Conservation (phyloP, 2,113 vertebrate species). For the Calyptommatus sinebrachiatus region DNA sequence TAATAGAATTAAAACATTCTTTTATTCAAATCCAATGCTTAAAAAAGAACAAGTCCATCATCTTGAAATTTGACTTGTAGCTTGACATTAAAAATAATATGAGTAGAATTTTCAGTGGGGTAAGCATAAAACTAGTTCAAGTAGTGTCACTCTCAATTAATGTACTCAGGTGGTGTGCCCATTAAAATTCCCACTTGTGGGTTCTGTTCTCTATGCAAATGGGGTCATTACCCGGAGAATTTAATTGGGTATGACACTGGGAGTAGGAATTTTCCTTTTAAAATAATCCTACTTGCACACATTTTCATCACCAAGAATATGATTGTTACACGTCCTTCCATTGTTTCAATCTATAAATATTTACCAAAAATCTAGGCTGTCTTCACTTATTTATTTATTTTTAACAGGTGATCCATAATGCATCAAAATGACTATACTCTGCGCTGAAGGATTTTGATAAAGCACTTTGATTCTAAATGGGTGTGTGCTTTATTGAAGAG, state of each 20-base stretch:
- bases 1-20: slow-evolving; percentile 75
- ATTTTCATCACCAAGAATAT: slow-evolving; percentile 77
- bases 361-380: slow-evolving; percentile 68
- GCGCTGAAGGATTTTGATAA: slow-evolving; percentile 42
- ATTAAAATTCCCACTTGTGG: slow-evolving; percentile 90
- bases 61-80: slow-evolving; percentile 87
- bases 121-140: slow-evolving; percentile 88
- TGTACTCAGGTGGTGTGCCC: slow-evolving; percentile 88
- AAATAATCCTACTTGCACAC: slow-evolving; percentile 85
- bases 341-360: slow-evolving; percentile 78
- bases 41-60: slow-evolving; percentile 88
- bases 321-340: slow-evolving; percentile 71
- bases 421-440: slow-evolving; percentile 52
- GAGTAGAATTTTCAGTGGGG: slow-evolving; percentile 86
- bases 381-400: slow-evolving; percentile 60
- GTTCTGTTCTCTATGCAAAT: slow-evolving; percentile 91
- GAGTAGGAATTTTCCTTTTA: slow-evolving; percentile 80
- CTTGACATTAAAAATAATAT: slow-evolving; percentile 90
- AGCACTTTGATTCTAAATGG: slow-evolving; percentile 34
- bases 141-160: slow-evolving; percentile 94
- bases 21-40: slow-evolving; percentile 84
- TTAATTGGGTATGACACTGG: slow-evolving; percentile 93
- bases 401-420: slow-evolving; percentile 61
- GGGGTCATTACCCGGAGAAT: slow-evolving; percentile 90
- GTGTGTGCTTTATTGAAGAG: slow-evolving; percentile 49